Conservation (phyloP, 1,140 invertebrate genomes). For the Drusus annulatus region DNA sequence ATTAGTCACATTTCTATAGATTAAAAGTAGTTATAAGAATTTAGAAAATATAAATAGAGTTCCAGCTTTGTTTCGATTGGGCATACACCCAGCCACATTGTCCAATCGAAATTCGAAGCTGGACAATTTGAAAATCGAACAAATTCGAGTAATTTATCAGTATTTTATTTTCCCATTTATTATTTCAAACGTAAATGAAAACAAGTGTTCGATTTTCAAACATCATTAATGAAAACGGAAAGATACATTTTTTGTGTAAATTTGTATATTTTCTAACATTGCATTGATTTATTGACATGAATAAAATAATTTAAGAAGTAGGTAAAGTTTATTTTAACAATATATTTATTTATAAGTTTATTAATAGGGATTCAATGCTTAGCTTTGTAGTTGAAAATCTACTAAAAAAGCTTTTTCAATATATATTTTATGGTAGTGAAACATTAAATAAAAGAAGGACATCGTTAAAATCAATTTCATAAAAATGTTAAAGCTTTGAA, state of each 20-base stretch:
- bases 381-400: not conserved
- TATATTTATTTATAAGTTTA: conserved; percentile 27
- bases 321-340: conserved; percentile 11
- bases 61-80: conserved; percentile 60
- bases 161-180: not conserved
- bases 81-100: conserved; percentile 62
- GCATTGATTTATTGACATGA: conserved; percentile 11
- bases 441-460: not conserved
- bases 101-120: conserved; percentile 59
- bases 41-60: conserved; percentile 5
- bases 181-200: conserved; percentile 26
- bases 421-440: conserved; percentile 20
- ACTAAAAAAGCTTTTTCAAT: too few relatives aligned
- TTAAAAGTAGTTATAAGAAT: conserved; percentile 8
- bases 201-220: conserved; percentile 25
- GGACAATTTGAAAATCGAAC: conserved; percentile 43
- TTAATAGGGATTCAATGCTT: conserved; percentile 4
- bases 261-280: conserved; percentile 5
- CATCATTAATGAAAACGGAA: not conserved
- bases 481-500: too few relatives aligned
- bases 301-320: conserved; percentile 1
- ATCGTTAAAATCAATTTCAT: too few relatives aligned
- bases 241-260: conserved; percentile 15
- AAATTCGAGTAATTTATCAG: conserved; percentile 7
- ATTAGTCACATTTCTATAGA: conserved; percentile 32